A percentile compares a stretch with the other conserved stretches of the same genome.
These are phyloP conservation scores for Psilopogon haemacephalus DNA, from an alignment of 2,113 vertebrate species.

Conservation along the genomic window DNA sequence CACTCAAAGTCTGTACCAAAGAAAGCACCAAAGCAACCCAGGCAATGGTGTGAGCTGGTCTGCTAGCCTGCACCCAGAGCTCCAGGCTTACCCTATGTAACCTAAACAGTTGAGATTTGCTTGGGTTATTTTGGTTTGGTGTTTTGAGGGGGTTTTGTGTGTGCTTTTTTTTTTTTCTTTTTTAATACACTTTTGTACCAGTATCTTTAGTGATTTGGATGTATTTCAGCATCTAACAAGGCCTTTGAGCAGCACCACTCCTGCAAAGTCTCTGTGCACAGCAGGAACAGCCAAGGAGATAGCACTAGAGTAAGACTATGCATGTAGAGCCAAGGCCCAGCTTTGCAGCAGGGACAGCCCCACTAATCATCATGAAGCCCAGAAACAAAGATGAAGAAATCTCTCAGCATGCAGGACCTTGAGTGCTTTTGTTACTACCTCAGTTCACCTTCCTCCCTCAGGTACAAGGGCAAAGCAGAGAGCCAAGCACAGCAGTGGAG, in stretches of 20 bases:
- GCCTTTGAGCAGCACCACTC: not conserved
- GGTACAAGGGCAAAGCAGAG: not conserved
- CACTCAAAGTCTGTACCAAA: not conserved
- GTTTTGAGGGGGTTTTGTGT: no score
- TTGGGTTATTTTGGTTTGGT: no score
- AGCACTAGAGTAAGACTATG: rapidly evolving
- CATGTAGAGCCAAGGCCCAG: rapidly evolving
- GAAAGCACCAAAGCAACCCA: not conserved
- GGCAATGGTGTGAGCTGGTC: rapidly evolving
- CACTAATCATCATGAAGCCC: rapidly evolving
- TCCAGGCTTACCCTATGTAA: not conserved
- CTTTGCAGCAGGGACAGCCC: rapidly evolving
- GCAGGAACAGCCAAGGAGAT: not conserved
- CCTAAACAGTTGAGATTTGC: no score
- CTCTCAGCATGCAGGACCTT: not conserved
- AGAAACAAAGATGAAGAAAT: not conserved
- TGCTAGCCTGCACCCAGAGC: not conserved
- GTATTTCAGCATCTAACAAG: not conserved
- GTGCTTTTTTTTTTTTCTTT: no score
- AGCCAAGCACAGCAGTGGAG: not conserved
- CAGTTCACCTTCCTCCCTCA: rapidly evolving
- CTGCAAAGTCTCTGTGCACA: not conserved
- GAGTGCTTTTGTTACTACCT: not conserved
- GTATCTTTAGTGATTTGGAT: not conserved
- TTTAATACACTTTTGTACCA: not conserved